Conservation (phyloP, 1,140 invertebrate genomes). For the Leptonema lineaticorne region DNA sequence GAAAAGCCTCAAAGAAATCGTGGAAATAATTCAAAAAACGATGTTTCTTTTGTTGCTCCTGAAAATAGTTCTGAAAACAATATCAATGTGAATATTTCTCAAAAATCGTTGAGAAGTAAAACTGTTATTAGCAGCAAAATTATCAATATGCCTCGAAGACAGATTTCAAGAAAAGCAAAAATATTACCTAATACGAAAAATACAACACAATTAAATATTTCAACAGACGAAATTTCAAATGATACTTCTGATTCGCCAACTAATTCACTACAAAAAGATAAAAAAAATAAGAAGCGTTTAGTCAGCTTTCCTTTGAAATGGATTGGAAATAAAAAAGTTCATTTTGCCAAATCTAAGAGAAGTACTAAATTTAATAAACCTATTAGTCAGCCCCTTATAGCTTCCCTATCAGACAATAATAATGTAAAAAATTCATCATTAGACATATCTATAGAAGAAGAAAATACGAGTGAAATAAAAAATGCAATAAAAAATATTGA, state of each 20-base stretch:
- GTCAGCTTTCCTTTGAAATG: slow-evolving; percentile 34
- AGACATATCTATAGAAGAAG: no score
- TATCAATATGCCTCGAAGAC: slow-evolving; percentile 1
- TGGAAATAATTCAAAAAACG: slow-evolving; percentile 30
- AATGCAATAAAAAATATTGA: no score
- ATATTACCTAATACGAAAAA: not conserved
- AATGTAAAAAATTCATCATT: no score
- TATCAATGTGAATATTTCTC: slow-evolving; percentile 6
- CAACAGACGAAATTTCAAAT: not conserved
- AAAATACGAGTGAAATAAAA: no score
- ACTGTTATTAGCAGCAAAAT: slow-evolving; percentile 29
- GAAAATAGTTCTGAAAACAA: slow-evolving; percentile 19
- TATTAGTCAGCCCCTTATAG: no score
- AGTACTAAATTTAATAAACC: no score
- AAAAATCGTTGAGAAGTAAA: slow-evolving; percentile 20
- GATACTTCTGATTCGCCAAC: not conserved
- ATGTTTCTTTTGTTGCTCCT: slow-evolving; percentile 8
- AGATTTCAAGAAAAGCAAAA: not conserved
- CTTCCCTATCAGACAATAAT: no score
- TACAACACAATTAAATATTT: not conserved
- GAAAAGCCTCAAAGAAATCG: slow-evolving; percentile 22
- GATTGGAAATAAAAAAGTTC: slow-evolving; percentile 34
- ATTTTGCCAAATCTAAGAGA: slow-evolving; percentile 17
- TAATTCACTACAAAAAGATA: slow-evolving; percentile 19
- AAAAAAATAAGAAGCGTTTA: slow-evolving; percentile 21